Evolutionary conservation across 2,888 invertebrate species (phyloP).

Genomic region (Chalcosyrphus nemorum): DNA sequence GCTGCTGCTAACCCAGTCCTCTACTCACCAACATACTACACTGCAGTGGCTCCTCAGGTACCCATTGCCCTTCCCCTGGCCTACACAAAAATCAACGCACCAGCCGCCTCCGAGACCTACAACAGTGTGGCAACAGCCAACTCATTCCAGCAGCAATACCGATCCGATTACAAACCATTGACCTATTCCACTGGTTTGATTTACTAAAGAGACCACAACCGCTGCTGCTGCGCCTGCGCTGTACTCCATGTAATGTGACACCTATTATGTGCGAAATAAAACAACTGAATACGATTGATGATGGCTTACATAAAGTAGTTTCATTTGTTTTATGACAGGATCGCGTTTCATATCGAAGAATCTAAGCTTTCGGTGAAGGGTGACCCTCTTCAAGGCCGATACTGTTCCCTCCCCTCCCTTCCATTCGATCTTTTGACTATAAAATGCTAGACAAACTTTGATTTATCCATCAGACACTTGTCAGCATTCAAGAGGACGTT

Average conservation of each 20-base stretch:
- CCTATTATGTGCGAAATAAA: slow-evolving; percentile 56
- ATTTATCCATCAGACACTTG: slow-evolving; percentile 38
- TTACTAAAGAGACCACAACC: slow-evolving; percentile 69
- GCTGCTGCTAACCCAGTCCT: slow-evolving; percentile 75
- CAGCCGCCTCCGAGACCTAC: slow-evolving; percentile 76
- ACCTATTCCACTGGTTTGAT: slow-evolving; percentile 76
- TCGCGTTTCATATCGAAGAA: slow-evolving; percentile 26
- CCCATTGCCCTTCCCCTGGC: slow-evolving; percentile 72
- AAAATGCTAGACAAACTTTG: not conserved
- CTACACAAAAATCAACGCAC: slow-evolving; percentile 75
- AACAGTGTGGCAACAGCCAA: slow-evolving; percentile 78
- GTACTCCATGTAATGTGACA: slow-evolving; percentile 46
- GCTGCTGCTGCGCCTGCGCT: not conserved
- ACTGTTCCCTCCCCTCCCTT: not conserved
- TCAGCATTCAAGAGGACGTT: slow-evolving; percentile 17
- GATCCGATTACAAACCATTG: slow-evolving; percentile 78
- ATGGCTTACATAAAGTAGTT: slow-evolving; percentile 49
- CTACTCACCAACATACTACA: slow-evolving; percentile 76
- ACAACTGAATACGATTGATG: slow-evolving; percentile 52
- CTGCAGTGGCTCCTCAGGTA: slow-evolving; percentile 50
- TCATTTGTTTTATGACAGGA: slow-evolving; percentile 10
- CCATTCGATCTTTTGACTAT: slow-evolving; percentile 8
- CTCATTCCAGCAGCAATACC: slow-evolving; percentile 79
- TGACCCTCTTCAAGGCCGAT: slow-evolving; percentile 4
- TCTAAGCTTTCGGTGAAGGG: not conserved